These are phyloP conservation scores for Nemapogon koenigi DNA, from an alignment of 2,888 invertebrate species.

Conservation along the genomic window DNA sequence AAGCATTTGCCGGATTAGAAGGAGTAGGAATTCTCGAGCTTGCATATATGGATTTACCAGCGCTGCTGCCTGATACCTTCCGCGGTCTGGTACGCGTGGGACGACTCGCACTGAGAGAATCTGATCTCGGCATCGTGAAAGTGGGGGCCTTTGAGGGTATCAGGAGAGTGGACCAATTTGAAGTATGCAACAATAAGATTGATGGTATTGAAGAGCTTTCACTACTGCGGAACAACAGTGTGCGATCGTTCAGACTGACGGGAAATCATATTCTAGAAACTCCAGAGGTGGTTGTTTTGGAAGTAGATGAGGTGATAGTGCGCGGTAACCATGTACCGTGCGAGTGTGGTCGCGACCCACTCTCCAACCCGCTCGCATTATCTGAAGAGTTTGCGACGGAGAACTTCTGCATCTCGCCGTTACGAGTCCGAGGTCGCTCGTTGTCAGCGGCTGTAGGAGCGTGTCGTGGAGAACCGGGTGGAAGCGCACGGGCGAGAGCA, in stretches of 20 bases:
- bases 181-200: slow-evolving; percentile 85
- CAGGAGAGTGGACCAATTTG: slow-evolving; percentile 72
- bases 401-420: slow-evolving; percentile 86
- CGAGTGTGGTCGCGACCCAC: slow-evolving; percentile 82
- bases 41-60: slow-evolving; percentile 83
- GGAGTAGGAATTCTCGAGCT: slow-evolving; percentile 82
- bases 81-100: slow-evolving; percentile 78
- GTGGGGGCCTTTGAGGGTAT: slow-evolving; percentile 80
- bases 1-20: slow-evolving; percentile 82
- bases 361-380: slow-evolving; percentile 77
- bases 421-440: slow-evolving; percentile 80
- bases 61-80: slow-evolving; percentile 74
- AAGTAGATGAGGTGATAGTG: slow-evolving; percentile 75
- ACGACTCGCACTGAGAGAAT: slow-evolving; percentile 79
- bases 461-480: slow-evolving; percentile 47
- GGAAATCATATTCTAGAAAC: slow-evolving; percentile 86
- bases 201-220: slow-evolving; percentile 80
- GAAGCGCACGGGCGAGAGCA: slow-evolving; percentile 36
- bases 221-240: slow-evolving; percentile 72
- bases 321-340: slow-evolving; percentile 85
- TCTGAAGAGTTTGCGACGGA: slow-evolving; percentile 71
- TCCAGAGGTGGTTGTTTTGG: slow-evolving; percentile 74
- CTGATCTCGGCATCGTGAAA: slow-evolving; percentile 78
- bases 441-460: slow-evolving; percentile 63
- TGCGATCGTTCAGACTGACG: slow-evolving; percentile 74